These are phyloP conservation scores for Oostethus manadensis DNA, from an alignment of 2,113 vertebrate species.

Conservation along the genomic window DNA sequence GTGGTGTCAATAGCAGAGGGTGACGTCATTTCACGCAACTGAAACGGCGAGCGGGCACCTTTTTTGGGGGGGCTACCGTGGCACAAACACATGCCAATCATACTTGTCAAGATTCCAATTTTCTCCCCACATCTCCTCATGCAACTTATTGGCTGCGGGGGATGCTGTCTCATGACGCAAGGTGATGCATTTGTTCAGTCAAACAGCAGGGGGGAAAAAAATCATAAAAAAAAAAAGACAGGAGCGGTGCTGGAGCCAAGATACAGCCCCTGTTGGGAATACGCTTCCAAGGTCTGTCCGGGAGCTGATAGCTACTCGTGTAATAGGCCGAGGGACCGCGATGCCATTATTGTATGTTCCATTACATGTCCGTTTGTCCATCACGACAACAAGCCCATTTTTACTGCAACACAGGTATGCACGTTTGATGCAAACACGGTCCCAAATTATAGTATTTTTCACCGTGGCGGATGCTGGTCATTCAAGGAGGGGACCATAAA, in stretches of 20 bases:
- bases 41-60: constrained; percentile 41
- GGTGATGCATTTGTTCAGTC: constrained; percentile 66
- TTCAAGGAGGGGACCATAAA: no score
- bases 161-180: constrained; percentile 60
- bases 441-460: no score
- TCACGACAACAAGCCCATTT: background rate
- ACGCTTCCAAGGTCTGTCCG: constrained; percentile 55
- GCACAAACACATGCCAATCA: constrained; percentile 66
- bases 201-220: constrained; percentile 17
- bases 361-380: constrained; percentile 17
- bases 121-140: constrained; percentile 56
- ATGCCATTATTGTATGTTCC: constrained; percentile 22
- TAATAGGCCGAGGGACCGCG: constrained; percentile 34
- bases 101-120: constrained; percentile 69
- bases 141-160: constrained; percentile 53
- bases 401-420: no score
- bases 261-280: constrained; percentile 52
- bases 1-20: constrained; percentile 57
- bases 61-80: constrained; percentile 57
- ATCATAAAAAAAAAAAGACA: constrained; percentile 51
- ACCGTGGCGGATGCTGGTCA: no score
- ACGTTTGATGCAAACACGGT: no score
- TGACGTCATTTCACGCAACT: constrained; percentile 60
- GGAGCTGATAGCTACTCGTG: constrained; percentile 57
- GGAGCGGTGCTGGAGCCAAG: constrained; percentile 55